Percentiles rank a stretch among this genome's conserved stretches.
Evolutionary conservation across 2,113 vertebrate genomes (phyloP).

Genomic region (Nannobrachium achirus): DNA sequence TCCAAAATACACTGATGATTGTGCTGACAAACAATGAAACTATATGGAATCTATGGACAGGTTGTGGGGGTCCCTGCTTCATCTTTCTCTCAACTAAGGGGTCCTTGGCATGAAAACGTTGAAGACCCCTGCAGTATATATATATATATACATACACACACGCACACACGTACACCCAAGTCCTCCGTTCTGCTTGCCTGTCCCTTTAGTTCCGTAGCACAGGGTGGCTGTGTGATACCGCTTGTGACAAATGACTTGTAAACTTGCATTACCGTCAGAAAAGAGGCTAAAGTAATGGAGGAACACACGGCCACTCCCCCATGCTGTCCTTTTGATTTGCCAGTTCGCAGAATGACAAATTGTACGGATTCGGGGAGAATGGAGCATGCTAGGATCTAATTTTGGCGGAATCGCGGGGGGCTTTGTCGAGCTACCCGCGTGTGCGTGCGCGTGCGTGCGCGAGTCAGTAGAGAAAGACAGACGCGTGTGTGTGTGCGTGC

Average conservation of each 20-base stretch:
- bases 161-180: too few relatives aligned
- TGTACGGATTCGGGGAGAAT: conserved; percentile 40
- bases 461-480: neutral
- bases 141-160: too few relatives aligned
- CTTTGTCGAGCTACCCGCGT: neutral
- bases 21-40: too few relatives aligned
- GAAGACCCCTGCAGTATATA: too few relatives aligned
- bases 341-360: conserved; percentile 60
- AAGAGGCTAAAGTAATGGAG: conserved; percentile 22
- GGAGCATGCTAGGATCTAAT: conserved; percentile 27
- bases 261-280: conserved; percentile 70
- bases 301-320: conserved; percentile 37
- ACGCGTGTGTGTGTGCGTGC: conserved; percentile 3
- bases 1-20: too few relatives aligned
- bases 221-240: conserved; percentile 40
- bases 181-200: neutral
- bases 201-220: conserved; percentile 32
- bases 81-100: too few relatives aligned
- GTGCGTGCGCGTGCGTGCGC: neutral
- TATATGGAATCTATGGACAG: too few relatives aligned
- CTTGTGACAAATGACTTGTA: conserved; percentile 73
- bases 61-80: too few relatives aligned
- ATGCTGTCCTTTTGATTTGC: conserved; percentile 52
- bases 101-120: too few relatives aligned
- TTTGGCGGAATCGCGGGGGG: conserved; percentile 4